Base-by-base conservation (phyloP, 2,888 invertebrate species). In the Ypsolopha sequella region DNA sequence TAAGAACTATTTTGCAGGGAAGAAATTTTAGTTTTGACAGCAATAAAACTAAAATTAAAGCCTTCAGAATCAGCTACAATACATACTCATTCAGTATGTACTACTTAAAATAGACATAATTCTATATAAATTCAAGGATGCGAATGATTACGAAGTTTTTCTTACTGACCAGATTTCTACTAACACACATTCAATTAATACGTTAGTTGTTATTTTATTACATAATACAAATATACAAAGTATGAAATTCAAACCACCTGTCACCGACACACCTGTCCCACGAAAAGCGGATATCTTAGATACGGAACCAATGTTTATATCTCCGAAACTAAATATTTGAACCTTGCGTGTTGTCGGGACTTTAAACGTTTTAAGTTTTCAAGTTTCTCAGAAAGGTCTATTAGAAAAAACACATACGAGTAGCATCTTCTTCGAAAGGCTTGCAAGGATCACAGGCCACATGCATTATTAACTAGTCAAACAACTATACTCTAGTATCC, bases 261-360 rank as follows among this genome's bases (percentile, higher is more conserved):
- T 81, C 76, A 73, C 66, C 60, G 60, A 52, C 61, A 63, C 81
- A 82, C 82, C 80, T 82, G 82, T 76, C 64, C 52, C 56, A 44
- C 33, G 43, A 35, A 41, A 39, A 35, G n/a, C 53, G 48, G 50
- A 58, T 58, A 62, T 61, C 69, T 65, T 61, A 64, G 64, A 61
- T 59, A 58, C 60, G 61, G 56, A 61, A 64, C 65, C 66, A 68
- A 68, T 75, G 71, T 76, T 73, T 77, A 74, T 73, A 67, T 68
- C 44, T 58, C 53, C 55, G 59, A 65, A 60, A 62, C 68, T 69
- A 79, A 79, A 80, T 76, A 76, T 79, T 78, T 77, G 72, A 76
- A 64, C 66, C 57, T 69, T 60, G 68, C 72, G 49, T 51, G 54
- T 49, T 68, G 70, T 47, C 68, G 66, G 60, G 64, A 63, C 64